Percentiles rank a stretch among this genome's conserved stretches.
These are phyloP conservation scores for Symphodus melops DNA, from an alignment of 2,113 vertebrate genomes.

Conservation along the genomic window DNA sequence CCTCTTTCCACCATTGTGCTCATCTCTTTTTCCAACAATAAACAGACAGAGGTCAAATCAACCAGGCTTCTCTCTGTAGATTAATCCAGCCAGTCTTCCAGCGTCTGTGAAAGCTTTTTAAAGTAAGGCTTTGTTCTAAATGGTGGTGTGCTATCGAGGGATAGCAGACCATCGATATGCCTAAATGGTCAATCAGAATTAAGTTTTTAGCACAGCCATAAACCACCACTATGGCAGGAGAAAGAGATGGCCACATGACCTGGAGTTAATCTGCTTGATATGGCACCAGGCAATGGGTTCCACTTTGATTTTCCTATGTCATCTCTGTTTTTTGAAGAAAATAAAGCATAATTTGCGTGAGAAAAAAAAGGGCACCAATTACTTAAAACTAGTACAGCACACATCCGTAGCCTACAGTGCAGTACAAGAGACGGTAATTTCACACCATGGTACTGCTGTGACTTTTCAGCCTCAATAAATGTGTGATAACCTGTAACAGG, in stretches of 20 bases:
- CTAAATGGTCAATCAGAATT: no score
- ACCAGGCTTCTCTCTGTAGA: no score
- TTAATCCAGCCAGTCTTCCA: no score
- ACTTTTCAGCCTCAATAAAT: neutral
- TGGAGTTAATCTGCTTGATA: neutral
- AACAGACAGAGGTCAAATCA: no score
- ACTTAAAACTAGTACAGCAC: neutral
- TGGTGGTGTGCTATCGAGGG: no score
- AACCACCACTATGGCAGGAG: neutral
- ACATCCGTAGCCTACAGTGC: conserved; percentile 1
- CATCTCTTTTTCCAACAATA: no score
- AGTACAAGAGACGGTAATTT: neutral
- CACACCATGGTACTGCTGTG: neutral
- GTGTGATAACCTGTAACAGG: neutral
- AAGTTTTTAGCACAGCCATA: no score
- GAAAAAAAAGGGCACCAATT: neutral
- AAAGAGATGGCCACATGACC: conserved; percentile 25
- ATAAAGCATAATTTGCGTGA: neutral
- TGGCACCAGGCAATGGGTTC: neutral
- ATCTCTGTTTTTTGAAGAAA: neutral
- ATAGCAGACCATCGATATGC: no score
- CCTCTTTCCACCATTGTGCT: no score
- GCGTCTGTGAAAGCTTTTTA: no score
- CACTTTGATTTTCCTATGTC: neutral
- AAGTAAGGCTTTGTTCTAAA: no score